phyloP scores from a whole-genome alignment of 2,797 vertebrate species.

The Xenopus petersii region DNA sequence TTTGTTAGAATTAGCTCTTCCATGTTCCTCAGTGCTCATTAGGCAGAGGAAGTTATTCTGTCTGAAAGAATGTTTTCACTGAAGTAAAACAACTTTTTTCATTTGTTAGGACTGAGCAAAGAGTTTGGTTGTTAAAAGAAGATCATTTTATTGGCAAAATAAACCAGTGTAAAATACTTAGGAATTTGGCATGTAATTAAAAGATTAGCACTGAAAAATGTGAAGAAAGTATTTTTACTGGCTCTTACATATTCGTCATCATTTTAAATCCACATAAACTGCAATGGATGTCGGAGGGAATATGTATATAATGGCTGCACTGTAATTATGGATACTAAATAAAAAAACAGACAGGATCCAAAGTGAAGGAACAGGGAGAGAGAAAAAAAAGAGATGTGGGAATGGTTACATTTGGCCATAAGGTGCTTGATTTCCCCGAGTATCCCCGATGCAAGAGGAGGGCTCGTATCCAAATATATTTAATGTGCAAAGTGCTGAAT shows the following conservation, averaged over 20 bases:
- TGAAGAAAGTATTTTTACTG: constrained; percentile 12
- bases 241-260: not conserved
- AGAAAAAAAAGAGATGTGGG: not conserved
- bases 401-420: too few species aligned
- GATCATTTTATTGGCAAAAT: constrained; percentile 18
- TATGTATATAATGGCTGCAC: constrained; percentile 3
- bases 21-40: not conserved
- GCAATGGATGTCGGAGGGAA: constrained; percentile 22
- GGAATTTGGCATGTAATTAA: constrained; percentile 31
- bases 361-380: not conserved
- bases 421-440: too few species aligned
- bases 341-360: not conserved
- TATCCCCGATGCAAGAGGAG: too few species aligned
- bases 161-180: constrained; percentile 29
- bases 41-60: not conserved
- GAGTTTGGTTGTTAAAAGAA: not conserved
- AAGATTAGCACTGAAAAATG: constrained; percentile 8
- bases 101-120: not conserved
- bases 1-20: too few species aligned
- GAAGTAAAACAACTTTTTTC: not conserved
- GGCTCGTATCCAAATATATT: too few species aligned
- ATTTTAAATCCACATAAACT: constrained; percentile 21
- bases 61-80: not conserved
- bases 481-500: too few species aligned
- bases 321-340: constrained; percentile 9